phyloP scores from a whole-genome alignment of 2,888 invertebrate species.

The Meiosimyza decipiens region DNA sequence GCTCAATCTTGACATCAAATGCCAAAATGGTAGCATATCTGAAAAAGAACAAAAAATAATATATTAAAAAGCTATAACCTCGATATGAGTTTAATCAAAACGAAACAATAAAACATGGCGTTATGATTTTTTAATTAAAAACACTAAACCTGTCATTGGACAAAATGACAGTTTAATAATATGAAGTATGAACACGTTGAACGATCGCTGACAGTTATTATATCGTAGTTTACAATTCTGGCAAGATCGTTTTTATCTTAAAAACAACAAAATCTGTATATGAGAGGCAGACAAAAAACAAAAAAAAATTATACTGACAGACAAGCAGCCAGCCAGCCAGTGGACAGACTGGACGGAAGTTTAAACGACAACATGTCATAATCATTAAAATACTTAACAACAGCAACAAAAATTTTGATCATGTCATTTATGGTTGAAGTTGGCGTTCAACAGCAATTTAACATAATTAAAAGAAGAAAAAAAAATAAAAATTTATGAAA shows the following conservation, averaged over 20 bases:
- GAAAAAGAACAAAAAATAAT: constrained; percentile 49
- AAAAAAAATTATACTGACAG: background rate
- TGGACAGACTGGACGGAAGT: constrained; percentile 37
- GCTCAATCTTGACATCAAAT: constrained; percentile 99
- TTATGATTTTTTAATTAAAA: background rate
- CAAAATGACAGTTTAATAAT: background rate
- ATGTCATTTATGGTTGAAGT: constrained; percentile 26
- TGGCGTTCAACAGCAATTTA: constrained; percentile 46
- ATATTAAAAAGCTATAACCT: constrained; percentile 14
- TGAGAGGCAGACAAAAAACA: background rate
- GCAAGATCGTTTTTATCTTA: constrained; percentile 10
- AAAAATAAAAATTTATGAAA: constrained; percentile 30
- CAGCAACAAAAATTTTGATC: constrained; percentile 24
- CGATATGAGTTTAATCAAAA: background rate
- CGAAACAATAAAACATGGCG: background rate
- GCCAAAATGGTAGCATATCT: constrained; percentile 97
- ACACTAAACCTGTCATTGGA: background rate
- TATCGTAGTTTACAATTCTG: background rate
- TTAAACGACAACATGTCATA: constrained; percentile 42
- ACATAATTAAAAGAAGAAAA: constrained; percentile 52
- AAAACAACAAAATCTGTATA: background rate
- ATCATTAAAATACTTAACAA: constrained; percentile 37
- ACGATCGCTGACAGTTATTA: constrained; percentile 10
- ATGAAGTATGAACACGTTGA: background rate
- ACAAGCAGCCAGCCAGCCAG: background rate